Evolutionary conservation across 2,797 vertebrate genomes (phyloP), one percentile per base, ranked within the genome.

Genomic region (Pipistrellus pygmaeus): DNA sequence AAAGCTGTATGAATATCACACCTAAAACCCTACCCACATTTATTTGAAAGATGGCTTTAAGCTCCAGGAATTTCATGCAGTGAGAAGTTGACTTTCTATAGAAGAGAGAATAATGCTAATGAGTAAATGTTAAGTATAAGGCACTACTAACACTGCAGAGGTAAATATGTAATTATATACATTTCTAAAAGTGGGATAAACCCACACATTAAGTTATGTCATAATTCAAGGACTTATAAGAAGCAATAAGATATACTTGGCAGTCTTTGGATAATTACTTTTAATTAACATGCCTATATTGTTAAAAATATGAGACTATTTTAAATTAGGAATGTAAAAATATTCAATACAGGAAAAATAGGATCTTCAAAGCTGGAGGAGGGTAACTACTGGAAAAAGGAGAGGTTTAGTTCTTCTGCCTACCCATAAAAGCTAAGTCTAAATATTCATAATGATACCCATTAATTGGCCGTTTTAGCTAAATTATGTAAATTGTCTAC

Each of bases 401-500:
- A 96, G 85, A 93, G 94, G 57, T 69, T 95, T 94, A 86, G 92
- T 96, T 88, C 66, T 84, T 57, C 83, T 92, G 88, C 51, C 62
- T 96, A 68, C 27, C 53, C 75, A 94, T 94, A 91, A 96, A 96
- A 83, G 89, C 85, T 72, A 95, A 91, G 93, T 95, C 93, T 96
- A 96, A 96, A 97, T 96, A 95, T 78, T 97, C 88, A 94, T 95
- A 96, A 97, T 97, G 96, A 95, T 27, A 95, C 85, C 94, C 95
- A 95, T 97, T 95, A 96, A 97, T 97, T 95, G 95, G 85, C 92
- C 91, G 90, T 97, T 97, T 97, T 93, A 96, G 92, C 91, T 95
- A 96, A 97, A 97, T 96, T 97, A 97, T 95, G 85, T 96, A 97
- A 97, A 97, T 96, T 96, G 83, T 96, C 94, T 94, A 91, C 51